Percentiles rank a stretch among this genome's conserved stretches.
phyloP scores from a whole-genome alignment of 2,113 vertebrate genomes.

The Cheirogaleus medius region DNA sequence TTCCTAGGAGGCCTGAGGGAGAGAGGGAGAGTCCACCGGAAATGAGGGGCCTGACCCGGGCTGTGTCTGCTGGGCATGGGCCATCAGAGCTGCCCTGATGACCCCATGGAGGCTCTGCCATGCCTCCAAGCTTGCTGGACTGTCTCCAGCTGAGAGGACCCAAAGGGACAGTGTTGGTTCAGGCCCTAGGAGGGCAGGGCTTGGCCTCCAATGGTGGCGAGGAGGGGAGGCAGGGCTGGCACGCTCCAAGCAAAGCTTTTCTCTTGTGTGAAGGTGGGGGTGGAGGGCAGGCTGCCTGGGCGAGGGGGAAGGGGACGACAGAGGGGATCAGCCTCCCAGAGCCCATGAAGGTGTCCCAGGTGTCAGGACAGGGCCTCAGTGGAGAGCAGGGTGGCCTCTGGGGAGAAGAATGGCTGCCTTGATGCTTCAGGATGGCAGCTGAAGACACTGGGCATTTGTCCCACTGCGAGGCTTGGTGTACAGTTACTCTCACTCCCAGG shows the following conservation, averaged over 20 bases:
- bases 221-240: background rate
- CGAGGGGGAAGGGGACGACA: rapidly evolving
- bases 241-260: background rate
- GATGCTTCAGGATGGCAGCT: background rate
- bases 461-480: background rate
- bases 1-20: background rate
- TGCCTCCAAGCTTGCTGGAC: rapidly evolving
- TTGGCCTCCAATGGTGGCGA: background rate
- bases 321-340: no score
- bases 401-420: no score
- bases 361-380: background rate
- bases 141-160: background rate
- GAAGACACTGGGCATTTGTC: background rate
- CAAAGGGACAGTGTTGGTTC: background rate
- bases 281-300: background rate
- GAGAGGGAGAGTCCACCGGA: background rate
- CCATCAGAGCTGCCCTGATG: background rate
- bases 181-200: background rate
- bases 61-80: background rate
- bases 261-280: background rate
- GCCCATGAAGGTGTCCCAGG: background rate
- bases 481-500: background rate
- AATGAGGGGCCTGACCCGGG: background rate
- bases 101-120: background rate
- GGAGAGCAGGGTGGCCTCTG: background rate